Evolutionary conservation across 2,797 vertebrate species (phyloP), one percentile per base, ranked within the genome.

Genomic region (Esox lucius): DNA sequence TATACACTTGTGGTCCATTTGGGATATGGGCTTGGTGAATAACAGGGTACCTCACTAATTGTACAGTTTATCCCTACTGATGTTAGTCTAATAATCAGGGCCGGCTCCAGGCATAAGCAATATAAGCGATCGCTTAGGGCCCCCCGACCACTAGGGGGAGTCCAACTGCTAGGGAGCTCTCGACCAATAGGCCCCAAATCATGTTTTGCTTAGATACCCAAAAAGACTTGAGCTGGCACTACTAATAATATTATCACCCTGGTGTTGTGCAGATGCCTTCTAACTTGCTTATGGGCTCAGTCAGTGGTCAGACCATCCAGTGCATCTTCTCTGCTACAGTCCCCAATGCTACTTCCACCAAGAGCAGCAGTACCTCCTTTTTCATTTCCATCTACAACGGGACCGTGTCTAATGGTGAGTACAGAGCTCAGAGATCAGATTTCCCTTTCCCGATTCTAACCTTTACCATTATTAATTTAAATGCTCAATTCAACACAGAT

Each of bases 281-380:
- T 16, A 22, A 59, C 11, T 19, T 12, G 2, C 48, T 56, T 8
- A n/a, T 35, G 6, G 70, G 70, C 17, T 19, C 17, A 5, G 26
- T 56, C 26, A 71, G 5, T 8, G 5, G 5, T 9, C 11, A n/a
- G 0, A 3, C 1, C 26, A n/a, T 71, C 31, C 49, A 56, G 19
- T 71, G 70, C 16, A 22, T 17, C 28, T 71, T 71, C 51, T n/a
- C 17, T 12, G 70, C 70, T 49, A 33, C 28, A 5, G 24, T 71
- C 3, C 69, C 69, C 48, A 31, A 19, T 0, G 28, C 26, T 16
- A 19, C 70, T 0, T 17, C 4, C 49, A n/a, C 0, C 4, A 11
- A 8, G 1, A 1, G 4, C 59, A 1, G 4, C 59, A 15, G 8
- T 51, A 56, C 70, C 51, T 35, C 9, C 51, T 56, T 6, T 3